Evolutionary conservation across 1,140 invertebrate species (phyloP), one percentile per base, ranked within the genome.

Genomic region (Drosophila nebulosa): DNA sequence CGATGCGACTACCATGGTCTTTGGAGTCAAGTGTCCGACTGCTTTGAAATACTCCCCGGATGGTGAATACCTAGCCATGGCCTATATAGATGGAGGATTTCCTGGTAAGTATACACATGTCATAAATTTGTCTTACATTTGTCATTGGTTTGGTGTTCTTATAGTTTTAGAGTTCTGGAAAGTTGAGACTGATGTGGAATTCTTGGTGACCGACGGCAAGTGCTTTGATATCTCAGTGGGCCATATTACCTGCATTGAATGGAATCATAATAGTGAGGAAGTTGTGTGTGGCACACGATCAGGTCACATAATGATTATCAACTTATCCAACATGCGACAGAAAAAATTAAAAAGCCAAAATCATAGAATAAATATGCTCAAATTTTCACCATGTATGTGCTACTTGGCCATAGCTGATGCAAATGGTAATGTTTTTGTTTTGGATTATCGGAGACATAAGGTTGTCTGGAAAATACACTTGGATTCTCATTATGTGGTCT

Each of bases 141-240:
- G 14, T 67, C 32, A 6, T 16, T 53, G 36, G 6, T 58, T 46
- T 46, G n/a, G n/a, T n/a, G n/a, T 32, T 24, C 36, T 3, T 30
- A 10, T 32, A 88, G 90, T 84, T 12, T 36, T 91, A 10, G 83
- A 91, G 42, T 53, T 91, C 4, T 91, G 90, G 90, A 66, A 81
- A 36, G 14, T 88, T 0, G 55, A 64, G 27, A 21, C 63, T 2
- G 16, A 26, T 9, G 65, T 72, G 22, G 77, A 84, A 18, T 80
- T 86, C 39, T 14, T 78, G 1, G 69, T 89, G 1, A n/a, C 79
- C 1, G 64, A 83, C 63, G 74, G 76, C 6, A 83, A 77, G 62
- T 72, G 72, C 12, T 84, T 91, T 21, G 16, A 42, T 0, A 55
- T 67, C 53, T 59, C 60, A 3, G 57, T 84, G 22, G 46, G 56